phyloP scores from a whole-genome alignment of 2,888 invertebrate species.

The Heliconius charithonia region DNA sequence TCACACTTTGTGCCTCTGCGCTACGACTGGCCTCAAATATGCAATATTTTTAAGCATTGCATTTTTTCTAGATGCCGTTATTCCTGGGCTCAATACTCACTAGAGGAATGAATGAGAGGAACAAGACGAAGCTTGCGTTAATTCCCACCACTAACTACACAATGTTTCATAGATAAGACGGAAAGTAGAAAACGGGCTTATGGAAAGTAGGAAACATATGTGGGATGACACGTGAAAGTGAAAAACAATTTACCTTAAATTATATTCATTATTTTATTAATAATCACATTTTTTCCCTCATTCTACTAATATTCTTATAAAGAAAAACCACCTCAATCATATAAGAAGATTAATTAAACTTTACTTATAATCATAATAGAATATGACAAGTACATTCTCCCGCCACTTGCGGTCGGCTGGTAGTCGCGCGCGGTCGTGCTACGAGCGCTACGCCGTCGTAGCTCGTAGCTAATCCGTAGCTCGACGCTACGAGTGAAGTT shows the following conservation, averaged over 20 bases:
- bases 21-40: no score
- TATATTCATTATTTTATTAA: no score
- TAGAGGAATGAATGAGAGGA: background rate
- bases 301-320: no score
- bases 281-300: no score
- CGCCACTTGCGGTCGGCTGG: constrained; percentile 65
- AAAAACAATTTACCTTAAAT: no score
- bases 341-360: background rate
- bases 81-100: no score
- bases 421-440: constrained; percentile 64
- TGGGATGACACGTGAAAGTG: background rate
- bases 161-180: background rate
- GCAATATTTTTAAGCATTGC: no score
- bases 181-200: background rate
- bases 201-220: background rate
- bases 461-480: constrained; percentile 60
- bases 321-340: no score
- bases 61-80: no score
- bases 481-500: constrained; percentile 51
- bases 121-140: background rate
- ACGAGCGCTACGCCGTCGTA: constrained; percentile 61
- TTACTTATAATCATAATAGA: background rate
- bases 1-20: no score
- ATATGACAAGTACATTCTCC: constrained; percentile 48
- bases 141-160: background rate